A percentile compares a stretch with the other conserved stretches of the same genome.
phyloP scores from a whole-genome alignment of 1,140 invertebrate genomes.

The Sycophaga agraensis region DNA sequence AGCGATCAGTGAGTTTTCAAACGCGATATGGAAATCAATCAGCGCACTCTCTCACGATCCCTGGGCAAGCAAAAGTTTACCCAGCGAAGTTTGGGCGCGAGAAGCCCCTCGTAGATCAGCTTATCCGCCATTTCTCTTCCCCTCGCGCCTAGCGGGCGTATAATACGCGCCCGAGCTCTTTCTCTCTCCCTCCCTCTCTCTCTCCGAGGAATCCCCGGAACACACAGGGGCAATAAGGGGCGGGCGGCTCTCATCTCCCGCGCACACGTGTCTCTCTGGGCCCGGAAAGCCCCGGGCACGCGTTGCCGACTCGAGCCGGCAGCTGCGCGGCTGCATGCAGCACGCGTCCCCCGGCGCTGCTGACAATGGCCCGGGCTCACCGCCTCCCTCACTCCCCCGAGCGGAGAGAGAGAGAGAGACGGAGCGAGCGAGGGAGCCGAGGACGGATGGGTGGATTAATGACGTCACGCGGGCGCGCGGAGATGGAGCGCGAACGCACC shows the following conservation, averaged over 20 bases:
- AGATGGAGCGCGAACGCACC: constrained; percentile 42
- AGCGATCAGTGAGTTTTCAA: no score
- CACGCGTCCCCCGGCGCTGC: constrained; percentile 1
- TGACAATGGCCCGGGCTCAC: constrained; percentile 24
- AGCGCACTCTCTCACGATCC: no score
- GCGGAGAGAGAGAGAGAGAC: constrained; percentile 29
- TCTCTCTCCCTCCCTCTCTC: not conserved
- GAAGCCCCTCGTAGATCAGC: no score
- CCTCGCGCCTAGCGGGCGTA: no score
- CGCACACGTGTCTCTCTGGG: constrained; percentile 20
- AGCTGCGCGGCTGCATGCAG: constrained; percentile 14
- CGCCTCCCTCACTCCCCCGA: constrained; percentile 44
- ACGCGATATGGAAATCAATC: no score
- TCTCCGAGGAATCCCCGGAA: constrained; percentile 16
- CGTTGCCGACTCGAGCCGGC: constrained; percentile 2
- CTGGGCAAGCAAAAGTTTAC: no score
- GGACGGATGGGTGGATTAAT: constrained; percentile 53
- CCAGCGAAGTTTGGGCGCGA: no score
- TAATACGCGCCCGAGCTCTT: not conserved
- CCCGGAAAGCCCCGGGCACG: no score
- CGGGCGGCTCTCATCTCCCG: not conserved
- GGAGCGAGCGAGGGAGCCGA: not conserved
- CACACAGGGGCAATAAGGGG: no score
- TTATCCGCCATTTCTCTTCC: no score
- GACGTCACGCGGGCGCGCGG: no score